Conservation (phyloP, 2,888 invertebrate species). For the Rotaria macrura region DNA sequence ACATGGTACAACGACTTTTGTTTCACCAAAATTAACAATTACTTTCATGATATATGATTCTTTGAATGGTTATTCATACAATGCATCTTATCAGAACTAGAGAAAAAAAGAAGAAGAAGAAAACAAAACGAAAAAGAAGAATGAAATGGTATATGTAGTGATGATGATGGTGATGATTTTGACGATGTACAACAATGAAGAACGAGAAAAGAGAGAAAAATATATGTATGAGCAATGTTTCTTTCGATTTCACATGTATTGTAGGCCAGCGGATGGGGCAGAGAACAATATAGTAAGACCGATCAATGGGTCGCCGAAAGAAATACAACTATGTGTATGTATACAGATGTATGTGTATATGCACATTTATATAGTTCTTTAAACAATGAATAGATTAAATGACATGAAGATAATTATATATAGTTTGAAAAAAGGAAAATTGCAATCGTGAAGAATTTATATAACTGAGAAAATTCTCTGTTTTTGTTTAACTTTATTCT, state of each 20-base stretch:
- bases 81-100: constrained; percentile 10
- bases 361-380: not conserved
- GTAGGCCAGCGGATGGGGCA: not conserved
- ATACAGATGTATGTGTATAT: not conserved
- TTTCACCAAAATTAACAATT: constrained; percentile 9
- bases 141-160: not conserved
- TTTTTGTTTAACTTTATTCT: too few relatives aligned
- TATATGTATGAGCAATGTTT: not conserved
- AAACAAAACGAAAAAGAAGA: not conserved
- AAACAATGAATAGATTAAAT: not conserved
- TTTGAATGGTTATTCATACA: not conserved
- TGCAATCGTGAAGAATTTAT: not conserved
- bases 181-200: not conserved
- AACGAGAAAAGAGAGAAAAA: not conserved
- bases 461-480: not conserved
- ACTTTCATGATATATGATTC: constrained; percentile 10
- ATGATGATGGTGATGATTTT: constrained; percentile 3
- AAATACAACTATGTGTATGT: not conserved
- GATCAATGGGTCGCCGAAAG: not conserved
- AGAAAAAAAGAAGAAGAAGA: not conserved
- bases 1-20: constrained; percentile 13
- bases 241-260: not conserved
- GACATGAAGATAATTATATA: not conserved
- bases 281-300: not conserved
- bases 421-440: not conserved